Evolutionary conservation across 2,797 vertebrate genomes (phyloP).

Genomic region (Bradypodion ventrale): DNA sequence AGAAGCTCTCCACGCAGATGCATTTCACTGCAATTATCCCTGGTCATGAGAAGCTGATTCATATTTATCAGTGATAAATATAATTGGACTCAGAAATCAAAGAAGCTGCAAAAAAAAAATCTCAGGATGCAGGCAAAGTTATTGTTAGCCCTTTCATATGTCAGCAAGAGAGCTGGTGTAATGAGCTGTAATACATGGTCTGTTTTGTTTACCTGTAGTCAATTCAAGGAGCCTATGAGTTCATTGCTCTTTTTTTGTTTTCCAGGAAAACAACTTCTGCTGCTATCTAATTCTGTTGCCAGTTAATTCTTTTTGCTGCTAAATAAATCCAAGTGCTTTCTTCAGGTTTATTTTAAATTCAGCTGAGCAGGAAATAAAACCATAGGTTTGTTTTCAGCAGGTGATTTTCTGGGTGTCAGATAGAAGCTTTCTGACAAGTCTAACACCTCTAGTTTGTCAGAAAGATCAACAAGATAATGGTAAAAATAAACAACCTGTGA

Average conservation of each 20-base stretch:
- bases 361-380: slow-evolving; percentile 1
- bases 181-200: not conserved
- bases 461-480: slow-evolving; percentile 26
- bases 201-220: not conserved
- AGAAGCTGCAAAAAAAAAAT: not conserved
- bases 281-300: not conserved
- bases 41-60: not conserved
- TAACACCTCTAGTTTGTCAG: slow-evolving; percentile 12
- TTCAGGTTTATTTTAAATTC: not conserved
- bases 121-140: not conserved
- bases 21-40: not conserved
- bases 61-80: not conserved
- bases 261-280: not conserved
- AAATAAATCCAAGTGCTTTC: not conserved
- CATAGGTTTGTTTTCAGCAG: slow-evolving; percentile 25
- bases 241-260: slow-evolving; percentile 9
- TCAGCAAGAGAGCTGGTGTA: not conserved
- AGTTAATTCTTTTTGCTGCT: not conserved
- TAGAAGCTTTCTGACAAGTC: slow-evolving; percentile 31
- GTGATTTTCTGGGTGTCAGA: not conserved
- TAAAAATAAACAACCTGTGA: slow-evolving; percentile 28
- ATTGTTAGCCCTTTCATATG: not conserved
- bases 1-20: not conserved
- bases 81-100: not conserved
- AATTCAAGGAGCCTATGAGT: not conserved